Evolutionary conservation across 2,113 vertebrate genomes (phyloP), one percentile per base, ranked within the genome.

Genomic region (Rattus norvegicus): DNA sequence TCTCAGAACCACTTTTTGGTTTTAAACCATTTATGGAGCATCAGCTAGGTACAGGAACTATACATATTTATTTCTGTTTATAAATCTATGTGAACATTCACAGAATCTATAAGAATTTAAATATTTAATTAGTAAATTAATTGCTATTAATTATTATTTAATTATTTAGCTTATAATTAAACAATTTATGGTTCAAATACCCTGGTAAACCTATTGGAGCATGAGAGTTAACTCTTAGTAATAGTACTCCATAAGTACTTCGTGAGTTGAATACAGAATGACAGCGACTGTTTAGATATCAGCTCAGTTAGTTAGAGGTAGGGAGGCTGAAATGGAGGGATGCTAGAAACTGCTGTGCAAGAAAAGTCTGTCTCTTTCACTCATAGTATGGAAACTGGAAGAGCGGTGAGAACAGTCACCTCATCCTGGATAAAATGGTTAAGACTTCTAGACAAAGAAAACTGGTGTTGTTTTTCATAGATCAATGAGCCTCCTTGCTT

Each of bases 1-100:
- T 95, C 28, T 93, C 9, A 92, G 69, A 96, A 56, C 43, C 90
- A 88, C 20, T 91, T n/a, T 52, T 84, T 20, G 84, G 0, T 61
- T 95, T 93, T 84, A 22, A 95, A 90, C 54, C 56, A 24, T 97
- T 95, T 88, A 77, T 73, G 30, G n/a, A 79, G 9, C 12, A 88
- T 65, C n/a, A 92, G 52, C 22, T 91, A 22, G 63, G 3, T 76
- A 81, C 16, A 90, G 47, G 75, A 84, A 84, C 26, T 92, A 75
- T 69, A n/a, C 19, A 47, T 43, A n/a, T 59, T 95, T 91, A 56
- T 63, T 94, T 95, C 26, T 83, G 65, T 87, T 94, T 91, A 91
- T 91, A 93, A 22, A 77, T 59, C 75, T 11, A n/a, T 93, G 59
- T 84, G 72, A 47, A 79, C 85, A 49, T 30, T 90, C 43, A 91